These are phyloP conservation scores for Lynx canadensis DNA, from an alignment of 2,113 vertebrate genomes.

Conservation along the genomic window DNA sequence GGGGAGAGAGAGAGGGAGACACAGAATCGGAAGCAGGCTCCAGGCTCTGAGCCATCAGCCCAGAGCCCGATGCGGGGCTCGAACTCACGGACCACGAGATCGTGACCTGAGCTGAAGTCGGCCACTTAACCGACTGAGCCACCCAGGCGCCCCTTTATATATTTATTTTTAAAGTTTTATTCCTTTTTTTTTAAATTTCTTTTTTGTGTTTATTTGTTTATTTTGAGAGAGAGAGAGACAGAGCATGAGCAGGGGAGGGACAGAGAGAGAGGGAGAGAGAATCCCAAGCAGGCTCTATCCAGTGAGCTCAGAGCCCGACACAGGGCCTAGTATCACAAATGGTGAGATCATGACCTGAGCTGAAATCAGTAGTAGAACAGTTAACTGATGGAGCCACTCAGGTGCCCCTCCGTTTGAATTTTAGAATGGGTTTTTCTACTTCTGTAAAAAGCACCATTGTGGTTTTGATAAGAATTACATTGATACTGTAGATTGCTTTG, in stretches of 20 bases:
- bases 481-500: background rate
- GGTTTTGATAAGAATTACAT: background rate
- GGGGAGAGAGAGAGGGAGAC: too few species aligned
- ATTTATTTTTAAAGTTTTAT: background rate
- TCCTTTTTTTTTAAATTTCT: background rate
- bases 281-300: background rate
- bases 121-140: too few species aligned
- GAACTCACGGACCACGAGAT: too few species aligned
- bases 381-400: background rate
- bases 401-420: background rate
- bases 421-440: background rate
- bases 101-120: too few species aligned
- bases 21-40: too few species aligned
- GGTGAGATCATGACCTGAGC: background rate
- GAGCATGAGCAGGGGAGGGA: background rate
- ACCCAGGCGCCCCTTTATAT: too few species aligned
- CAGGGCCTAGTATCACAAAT: background rate
- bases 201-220: too few species aligned
- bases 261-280: background rate
- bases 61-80: too few species aligned
- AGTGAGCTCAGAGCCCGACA: background rate
- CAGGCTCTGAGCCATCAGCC: too few species aligned
- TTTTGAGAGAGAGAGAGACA: background rate
- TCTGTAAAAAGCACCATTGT: background rate
- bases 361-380: background rate